A percentile compares a stretch with the other conserved stretches of the same genome.
Conservation (phyloP, 2,113 vertebrate species). For the Malaclemys terrapin region DNA sequence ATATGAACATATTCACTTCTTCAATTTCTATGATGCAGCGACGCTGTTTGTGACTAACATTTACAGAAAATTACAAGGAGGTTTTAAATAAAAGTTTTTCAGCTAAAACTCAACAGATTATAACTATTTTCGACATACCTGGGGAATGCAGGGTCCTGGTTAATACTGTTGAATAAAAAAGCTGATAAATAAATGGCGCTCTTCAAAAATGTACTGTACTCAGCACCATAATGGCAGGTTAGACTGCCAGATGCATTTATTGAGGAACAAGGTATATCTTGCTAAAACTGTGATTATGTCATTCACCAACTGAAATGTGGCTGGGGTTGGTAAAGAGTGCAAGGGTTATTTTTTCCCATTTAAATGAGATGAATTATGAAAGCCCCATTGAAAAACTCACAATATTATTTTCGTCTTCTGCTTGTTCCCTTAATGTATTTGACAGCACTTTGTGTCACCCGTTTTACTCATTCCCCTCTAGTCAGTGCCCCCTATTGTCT, state of each 20-base stretch:
- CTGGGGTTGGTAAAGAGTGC: neutral
- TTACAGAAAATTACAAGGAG: constrained; percentile 45
- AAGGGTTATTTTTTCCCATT: neutral
- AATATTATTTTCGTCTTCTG: neutral
- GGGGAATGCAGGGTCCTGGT: neutral
- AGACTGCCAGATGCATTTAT: constrained; percentile 38
- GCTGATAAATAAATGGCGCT: constrained; percentile 43
- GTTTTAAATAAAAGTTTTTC: constrained; percentile 52
- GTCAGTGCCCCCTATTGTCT: neutral
- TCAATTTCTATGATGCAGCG: constrained; percentile 53
- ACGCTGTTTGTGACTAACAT: constrained; percentile 57
- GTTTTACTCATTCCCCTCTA: neutral
- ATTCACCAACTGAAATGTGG: neutral
- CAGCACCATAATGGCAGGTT: constrained; percentile 57
- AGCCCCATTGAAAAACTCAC: neutral
- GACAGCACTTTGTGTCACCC: neutral
- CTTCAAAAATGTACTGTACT: constrained; percentile 13
- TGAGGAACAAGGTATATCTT: constrained; percentile 17
- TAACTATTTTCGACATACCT: constrained; percentile 62
- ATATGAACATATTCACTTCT: too few relatives aligned
- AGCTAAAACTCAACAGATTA: constrained; percentile 54
- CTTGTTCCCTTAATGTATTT: neutral
- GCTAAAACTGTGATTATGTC: constrained; percentile 20
- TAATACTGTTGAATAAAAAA: constrained; percentile 3
- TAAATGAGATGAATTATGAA: constrained; percentile 9